Base-by-base conservation (phyloP, 2,888 invertebrate species). In the Eristalis tenax region DNA sequence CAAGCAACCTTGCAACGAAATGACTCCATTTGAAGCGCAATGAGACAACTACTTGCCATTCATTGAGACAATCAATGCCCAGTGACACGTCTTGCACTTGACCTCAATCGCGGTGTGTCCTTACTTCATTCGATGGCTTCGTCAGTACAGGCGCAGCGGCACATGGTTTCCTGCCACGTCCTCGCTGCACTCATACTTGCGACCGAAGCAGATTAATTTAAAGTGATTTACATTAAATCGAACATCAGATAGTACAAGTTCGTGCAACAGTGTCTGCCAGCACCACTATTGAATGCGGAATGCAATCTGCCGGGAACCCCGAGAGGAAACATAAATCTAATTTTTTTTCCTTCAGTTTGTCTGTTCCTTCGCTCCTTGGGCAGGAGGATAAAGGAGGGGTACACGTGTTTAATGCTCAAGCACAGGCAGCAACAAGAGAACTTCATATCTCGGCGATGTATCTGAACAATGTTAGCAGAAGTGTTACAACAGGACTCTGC, bases 221-320 rank as follows among this genome's bases (percentile, higher is more conserved):
- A 78, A 82, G 74, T 83, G 86, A 86, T 86, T 86, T 86, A 86
- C 83, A 86, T 86, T 82, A 83, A 74, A 86, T 86, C 78, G 86
- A 86, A 86, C 86, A 86, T 78, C 77, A 70, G 86, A 66, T 83
- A 82, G 78, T 78, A 86, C 82, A 82, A 74, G 64, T 64, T 86
- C 85, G 85, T 82, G 85, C 77, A 78, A 74, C 77, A 74, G 82
- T 76, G 84, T 70, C 35, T 22, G 23, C 43, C 35, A 22, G 22
- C 65, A 68, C 59, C 50, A 59, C 23, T 63, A 61, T 71, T 71
- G 71, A 68, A 71, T 84, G 65, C 68, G 63, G 71, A 76, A 80
- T 77, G 69, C 69, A 77, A 10, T 64, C 71, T 76, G 63, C 75
- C 35, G 15, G 70, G 50, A 57, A 56, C 38, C 74, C 28, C 70